A percentile compares a stretch with the other conserved stretches of the same genome.
phyloP scores from a whole-genome alignment of 2,888 invertebrate genomes.

The Cephus spinipes region DNA sequence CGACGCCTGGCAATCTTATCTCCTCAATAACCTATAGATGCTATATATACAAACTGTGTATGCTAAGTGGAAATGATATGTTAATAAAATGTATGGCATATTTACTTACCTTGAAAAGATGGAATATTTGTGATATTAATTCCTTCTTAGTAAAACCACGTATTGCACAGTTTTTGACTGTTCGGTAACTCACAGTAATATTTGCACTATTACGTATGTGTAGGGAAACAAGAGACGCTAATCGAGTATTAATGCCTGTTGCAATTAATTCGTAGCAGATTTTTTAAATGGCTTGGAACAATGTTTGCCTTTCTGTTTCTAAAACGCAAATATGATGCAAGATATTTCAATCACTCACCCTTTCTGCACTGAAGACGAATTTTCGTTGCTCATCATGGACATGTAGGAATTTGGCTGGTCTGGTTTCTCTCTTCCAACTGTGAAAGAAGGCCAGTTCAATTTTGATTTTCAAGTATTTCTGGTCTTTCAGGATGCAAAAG shows the following conservation, averaged over 20 bases:
- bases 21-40: background rate
- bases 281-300: background rate
- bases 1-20: background rate
- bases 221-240: background rate
- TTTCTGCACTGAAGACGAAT: background rate
- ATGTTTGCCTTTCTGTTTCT: background rate
- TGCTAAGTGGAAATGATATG: background rate
- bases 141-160: background rate
- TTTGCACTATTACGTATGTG: background rate
- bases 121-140: background rate
- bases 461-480: background rate
- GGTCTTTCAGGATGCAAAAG: constrained; percentile 32
- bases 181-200: background rate
- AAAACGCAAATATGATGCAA: background rate
- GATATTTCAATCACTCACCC: background rate
- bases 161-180: background rate
- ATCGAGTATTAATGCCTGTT: background rate
- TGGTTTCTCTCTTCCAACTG: background rate
- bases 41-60: background rate
- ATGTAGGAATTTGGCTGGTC: background rate
- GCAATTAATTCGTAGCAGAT: background rate
- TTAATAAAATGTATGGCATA: background rate
- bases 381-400: background rate
- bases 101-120: background rate
- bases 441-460: background rate